phyloP scores from a whole-genome alignment of 1,140 invertebrate genomes.

The Bicyclus anynana region DNA sequence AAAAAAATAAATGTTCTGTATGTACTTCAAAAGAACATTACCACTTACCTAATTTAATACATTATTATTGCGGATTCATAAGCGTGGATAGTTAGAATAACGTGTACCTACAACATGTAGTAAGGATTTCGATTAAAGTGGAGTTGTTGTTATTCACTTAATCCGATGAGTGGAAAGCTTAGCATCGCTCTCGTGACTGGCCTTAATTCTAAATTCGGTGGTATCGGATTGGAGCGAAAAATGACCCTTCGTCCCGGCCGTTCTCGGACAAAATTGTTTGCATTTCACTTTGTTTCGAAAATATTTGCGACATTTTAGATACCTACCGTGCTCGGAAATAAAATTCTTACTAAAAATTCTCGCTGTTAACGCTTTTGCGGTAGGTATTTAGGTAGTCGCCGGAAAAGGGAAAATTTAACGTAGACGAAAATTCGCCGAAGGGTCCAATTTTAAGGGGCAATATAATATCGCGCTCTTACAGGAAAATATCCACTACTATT shows the following conservation, averaged over 20 bases:
- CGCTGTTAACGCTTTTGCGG: no score
- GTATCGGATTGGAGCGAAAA: neutral
- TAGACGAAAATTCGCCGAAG: no score
- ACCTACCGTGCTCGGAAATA: neutral
- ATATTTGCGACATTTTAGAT: neutral
- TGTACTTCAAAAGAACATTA: no score
- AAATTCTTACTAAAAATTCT: no score
- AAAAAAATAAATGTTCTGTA: no score
- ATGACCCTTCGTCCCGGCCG: neutral
- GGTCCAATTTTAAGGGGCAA: no score
- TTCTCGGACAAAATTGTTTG: neutral
- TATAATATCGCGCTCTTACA: no score
- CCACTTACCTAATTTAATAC: no score
- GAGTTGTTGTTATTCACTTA: neutral
- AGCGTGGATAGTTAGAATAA: neutral
- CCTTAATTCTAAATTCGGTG: conserved; percentile 1
- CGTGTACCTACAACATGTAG: neutral
- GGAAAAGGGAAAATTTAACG: no score
- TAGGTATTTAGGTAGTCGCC: no score
- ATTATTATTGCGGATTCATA: no score
- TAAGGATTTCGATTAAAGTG: neutral
- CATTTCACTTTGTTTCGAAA: neutral
- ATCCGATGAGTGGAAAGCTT: conserved; percentile 1
- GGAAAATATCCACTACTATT: no score
- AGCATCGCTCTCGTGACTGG: neutral